Percentiles rank a stretch among this genome's conserved stretches.
Evolutionary conservation across 2,888 invertebrate species (phyloP).

Genomic region (Caradrina kadenii): DNA sequence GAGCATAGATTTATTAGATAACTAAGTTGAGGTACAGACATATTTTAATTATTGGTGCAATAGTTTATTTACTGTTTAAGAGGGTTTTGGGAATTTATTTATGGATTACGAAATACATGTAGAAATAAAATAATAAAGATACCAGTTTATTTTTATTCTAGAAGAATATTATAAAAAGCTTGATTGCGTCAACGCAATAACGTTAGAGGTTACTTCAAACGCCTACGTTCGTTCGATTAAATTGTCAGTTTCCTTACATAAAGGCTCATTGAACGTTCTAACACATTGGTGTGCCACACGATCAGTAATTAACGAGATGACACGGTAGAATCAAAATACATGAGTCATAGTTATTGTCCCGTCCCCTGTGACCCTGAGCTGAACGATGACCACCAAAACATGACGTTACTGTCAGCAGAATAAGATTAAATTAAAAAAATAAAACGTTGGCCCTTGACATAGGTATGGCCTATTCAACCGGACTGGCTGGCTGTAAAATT

Average conservation of each 20-base stretch:
- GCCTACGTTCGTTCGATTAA: slow-evolving; percentile 55
- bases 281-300: slow-evolving; percentile 64
- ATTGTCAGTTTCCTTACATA: slow-evolving; percentile 56
- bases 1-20: slow-evolving; percentile 49
- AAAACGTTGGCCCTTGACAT: slow-evolving; percentile 11
- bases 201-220: slow-evolving; percentile 17
- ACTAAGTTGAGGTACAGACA: slow-evolving; percentile 26
- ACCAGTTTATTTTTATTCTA: background rate
- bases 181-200: slow-evolving; percentile 10
- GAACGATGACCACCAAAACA: slow-evolving; percentile 68
- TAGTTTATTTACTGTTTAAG: slow-evolving; percentile 9
- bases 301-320: slow-evolving; percentile 81
- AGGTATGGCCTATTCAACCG: slow-evolving; percentile 2
- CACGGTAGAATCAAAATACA: slow-evolving; percentile 71
- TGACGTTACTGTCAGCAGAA: slow-evolving; percentile 38
- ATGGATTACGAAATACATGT: background rate
- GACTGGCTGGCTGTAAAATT: background rate
- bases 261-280: slow-evolving; percentile 66
- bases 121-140: background rate
- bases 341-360: slow-evolving; percentile 78
- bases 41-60: slow-evolving; percentile 20
- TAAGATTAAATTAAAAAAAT: slow-evolving; percentile 53
- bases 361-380: slow-evolving; percentile 67
- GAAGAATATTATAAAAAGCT: slow-evolving; percentile 1
- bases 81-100: background rate